phyloP scores from a whole-genome alignment of 2,888 invertebrate species.

The Euzetes globulus region DNA sequence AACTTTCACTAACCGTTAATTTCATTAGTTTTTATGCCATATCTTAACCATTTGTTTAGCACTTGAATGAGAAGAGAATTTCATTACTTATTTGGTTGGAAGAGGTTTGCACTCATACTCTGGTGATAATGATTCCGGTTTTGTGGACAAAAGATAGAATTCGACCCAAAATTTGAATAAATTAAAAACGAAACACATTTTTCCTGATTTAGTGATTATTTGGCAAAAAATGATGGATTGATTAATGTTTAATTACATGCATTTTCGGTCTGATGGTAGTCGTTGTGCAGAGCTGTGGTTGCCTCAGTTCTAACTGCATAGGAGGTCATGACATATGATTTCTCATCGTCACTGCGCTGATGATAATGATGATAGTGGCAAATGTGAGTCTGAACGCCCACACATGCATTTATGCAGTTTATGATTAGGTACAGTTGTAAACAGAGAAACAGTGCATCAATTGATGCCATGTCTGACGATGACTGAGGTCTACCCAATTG shows the following conservation, averaged over 20 bases:
- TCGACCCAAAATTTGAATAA: neutral
- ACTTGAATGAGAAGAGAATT: too few species aligned
- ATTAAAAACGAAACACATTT: neutral
- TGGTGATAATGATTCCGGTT: too few species aligned
- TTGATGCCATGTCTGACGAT: neutral
- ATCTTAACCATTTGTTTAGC: too few species aligned
- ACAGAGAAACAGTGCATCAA: neutral
- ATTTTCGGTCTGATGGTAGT: neutral
- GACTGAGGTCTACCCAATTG: neutral
- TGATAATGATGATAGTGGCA: conserved; percentile 15
- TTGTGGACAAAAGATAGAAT: neutral
- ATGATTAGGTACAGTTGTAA: conserved; percentile 16
- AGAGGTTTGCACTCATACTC: too few species aligned
- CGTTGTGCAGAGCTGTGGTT: neutral
- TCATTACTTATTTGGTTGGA: too few species aligned
- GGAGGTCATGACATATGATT: conserved; percentile 17
- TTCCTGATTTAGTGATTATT: neutral
- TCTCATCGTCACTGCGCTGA: conserved; percentile 14
- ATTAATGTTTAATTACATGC: conserved; percentile 18
- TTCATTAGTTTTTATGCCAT: too few species aligned
- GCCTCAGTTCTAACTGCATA: neutral
- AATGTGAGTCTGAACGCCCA: conserved; percentile 16
- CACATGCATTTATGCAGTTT: conserved; percentile 24
- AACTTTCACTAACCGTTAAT: too few species aligned
- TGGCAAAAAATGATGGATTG: neutral